Percentiles rank a stretch among this genome's conserved stretches.
Evolutionary conservation across 1,140 invertebrate genomes (phyloP).

Genomic region (Ericerus pela): DNA sequence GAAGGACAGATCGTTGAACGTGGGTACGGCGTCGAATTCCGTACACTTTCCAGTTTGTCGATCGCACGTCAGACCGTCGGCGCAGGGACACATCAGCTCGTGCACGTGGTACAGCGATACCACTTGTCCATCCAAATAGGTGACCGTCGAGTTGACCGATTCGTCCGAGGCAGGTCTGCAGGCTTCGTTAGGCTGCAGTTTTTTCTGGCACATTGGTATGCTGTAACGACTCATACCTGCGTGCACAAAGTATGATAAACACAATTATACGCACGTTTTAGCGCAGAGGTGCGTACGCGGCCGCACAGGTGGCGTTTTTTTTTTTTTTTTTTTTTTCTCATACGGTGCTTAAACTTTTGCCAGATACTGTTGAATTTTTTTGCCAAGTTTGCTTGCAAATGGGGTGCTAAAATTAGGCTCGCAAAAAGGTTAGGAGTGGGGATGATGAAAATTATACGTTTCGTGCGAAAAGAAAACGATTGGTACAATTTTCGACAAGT

Average conservation of each 20-base stretch:
- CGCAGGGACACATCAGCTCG: neutral
- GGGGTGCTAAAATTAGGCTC: too few relatives aligned
- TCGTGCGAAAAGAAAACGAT: too few relatives aligned
- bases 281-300: neutral
- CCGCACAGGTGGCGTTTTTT: neutral
- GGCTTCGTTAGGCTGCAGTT: neutral
- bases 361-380: neutral
- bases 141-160: neutral
- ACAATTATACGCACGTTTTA: neutral
- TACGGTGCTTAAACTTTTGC: neutral
- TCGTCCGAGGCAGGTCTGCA: neutral
- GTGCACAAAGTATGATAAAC: too few relatives aligned
- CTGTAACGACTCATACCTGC: conserved; percentile 1
- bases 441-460: too few relatives aligned
- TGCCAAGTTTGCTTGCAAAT: too few relatives aligned
- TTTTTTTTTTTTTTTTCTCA: neutral
- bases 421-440: too few relatives aligned
- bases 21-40: neutral
- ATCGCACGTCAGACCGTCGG: neutral
- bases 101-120: neutral
- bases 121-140: neutral
- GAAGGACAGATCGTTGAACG: too few relatives aligned
- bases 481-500: too few relatives aligned
- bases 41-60: neutral
- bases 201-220: neutral